phyloP scores from a whole-genome alignment of 2,888 invertebrate genomes.

The Tenthredo notha region DNA sequence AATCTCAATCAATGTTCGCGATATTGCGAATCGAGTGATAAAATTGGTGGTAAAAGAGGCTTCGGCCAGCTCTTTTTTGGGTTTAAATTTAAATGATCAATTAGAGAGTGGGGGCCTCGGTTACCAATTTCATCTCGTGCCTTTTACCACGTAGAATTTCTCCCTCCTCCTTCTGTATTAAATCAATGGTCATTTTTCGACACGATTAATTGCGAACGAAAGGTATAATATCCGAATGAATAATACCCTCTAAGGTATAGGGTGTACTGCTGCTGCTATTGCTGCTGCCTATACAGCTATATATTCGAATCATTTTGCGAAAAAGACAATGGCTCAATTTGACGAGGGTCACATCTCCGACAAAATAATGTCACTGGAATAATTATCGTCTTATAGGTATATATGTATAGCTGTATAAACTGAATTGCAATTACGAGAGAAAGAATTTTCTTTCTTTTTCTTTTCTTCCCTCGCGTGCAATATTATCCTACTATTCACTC shows the following conservation, averaged over 20 bases:
- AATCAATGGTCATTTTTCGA: conserved; percentile 4
- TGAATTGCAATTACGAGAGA: not conserved
- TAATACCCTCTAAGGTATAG: not conserved
- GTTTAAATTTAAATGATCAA: conserved; percentile 5
- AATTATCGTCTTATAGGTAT: not conserved
- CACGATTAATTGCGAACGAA: not conserved
- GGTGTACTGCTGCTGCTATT: no score
- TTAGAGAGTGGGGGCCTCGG: not conserved
- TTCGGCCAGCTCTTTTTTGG: not conserved
- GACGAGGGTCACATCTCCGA: conserved; percentile 11
- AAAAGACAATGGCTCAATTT: conserved; percentile 41
- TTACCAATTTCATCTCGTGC: not conserved
- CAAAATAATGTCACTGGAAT: not conserved
- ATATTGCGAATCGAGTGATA: not conserved
- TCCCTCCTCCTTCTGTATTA: conserved; percentile 6
- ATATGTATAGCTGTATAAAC: not conserved
- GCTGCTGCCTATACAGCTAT: no score
- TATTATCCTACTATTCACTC: no score
- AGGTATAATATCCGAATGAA: not conserved
- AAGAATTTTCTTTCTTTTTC: not conserved
- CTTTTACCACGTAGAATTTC: not conserved
- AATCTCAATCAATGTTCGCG: conserved; percentile 6
- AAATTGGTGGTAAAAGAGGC: not conserved
- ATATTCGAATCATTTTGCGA: not conserved
- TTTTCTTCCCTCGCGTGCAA: no score